A percentile compares a stretch with the other conserved stretches of the same genome.
These are phyloP conservation scores for Spilosoma lubricipeda DNA, from an alignment of 2,888 invertebrate genomes.

Conservation along the genomic window DNA sequence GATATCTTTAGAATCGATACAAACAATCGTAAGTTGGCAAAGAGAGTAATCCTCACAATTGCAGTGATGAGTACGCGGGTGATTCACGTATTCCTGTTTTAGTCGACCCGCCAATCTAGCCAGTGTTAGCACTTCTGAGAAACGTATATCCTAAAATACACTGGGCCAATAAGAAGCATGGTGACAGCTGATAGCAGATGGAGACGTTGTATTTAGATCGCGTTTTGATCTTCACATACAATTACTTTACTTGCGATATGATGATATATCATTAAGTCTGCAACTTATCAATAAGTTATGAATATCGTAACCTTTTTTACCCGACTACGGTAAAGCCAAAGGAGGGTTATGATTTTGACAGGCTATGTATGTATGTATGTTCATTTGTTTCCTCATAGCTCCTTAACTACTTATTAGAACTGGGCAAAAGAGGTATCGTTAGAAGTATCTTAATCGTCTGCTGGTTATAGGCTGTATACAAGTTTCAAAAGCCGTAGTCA, in stretches of 20 bases:
- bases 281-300: too few relatives aligned
- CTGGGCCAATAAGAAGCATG: slow-evolving; percentile 47
- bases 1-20: slow-evolving; percentile 17
- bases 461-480: too few relatives aligned
- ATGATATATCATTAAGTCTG: neutral
- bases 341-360: too few relatives aligned
- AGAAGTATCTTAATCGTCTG: too few relatives aligned
- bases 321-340: too few relatives aligned
- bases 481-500: too few relatives aligned
- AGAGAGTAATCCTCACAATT: slow-evolving; percentile 34
- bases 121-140: slow-evolving; percentile 47
- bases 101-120: slow-evolving; percentile 48
- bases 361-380: too few relatives aligned
- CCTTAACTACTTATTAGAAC: too few relatives aligned
- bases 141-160: slow-evolving; percentile 49
- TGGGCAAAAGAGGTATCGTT: too few relatives aligned
- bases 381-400: too few relatives aligned
- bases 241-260: neutral
- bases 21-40: slow-evolving; percentile 45
- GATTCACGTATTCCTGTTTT: slow-evolving; percentile 49
- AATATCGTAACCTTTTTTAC: too few relatives aligned
- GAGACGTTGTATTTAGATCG: slow-evolving; percentile 39
- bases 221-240: slow-evolving; percentile 33
- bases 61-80: slow-evolving; percentile 33
- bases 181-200: slow-evolving; percentile 50